Evolutionary conservation across 1,140 invertebrate genomes (phyloP).

Genomic region (Diprion similis): DNA sequence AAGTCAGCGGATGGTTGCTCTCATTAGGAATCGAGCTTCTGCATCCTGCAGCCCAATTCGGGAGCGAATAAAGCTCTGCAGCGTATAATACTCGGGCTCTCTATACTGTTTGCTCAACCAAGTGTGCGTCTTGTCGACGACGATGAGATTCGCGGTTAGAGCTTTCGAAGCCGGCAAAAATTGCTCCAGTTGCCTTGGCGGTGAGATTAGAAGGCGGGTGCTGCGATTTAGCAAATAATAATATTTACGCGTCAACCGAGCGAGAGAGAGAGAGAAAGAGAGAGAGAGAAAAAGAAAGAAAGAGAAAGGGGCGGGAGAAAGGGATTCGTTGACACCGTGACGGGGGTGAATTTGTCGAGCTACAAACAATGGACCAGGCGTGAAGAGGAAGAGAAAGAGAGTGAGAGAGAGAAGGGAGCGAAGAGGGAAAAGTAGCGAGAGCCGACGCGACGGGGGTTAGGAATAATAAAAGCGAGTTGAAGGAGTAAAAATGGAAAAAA

Average conservation of each 20-base stretch:
- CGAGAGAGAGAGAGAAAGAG: not conserved
- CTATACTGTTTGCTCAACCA: too few species aligned
- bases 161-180: too few species aligned
- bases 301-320: not conserved
- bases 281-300: not conserved
- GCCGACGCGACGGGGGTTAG: not conserved
- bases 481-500: not conserved
- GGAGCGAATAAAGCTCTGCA: too few species aligned
- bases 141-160: too few species aligned
- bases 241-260: not conserved
- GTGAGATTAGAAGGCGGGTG: too few species aligned
- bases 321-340: not conserved
- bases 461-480: not conserved
- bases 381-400: conserved; percentile 16
- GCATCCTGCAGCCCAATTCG: not conserved
- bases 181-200: too few species aligned
- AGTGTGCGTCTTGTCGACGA: too few species aligned
- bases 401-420: conserved; percentile 11
- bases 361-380: conserved; percentile 13
- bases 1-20: not conserved
- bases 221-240: not conserved
- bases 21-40: not conserved
- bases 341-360: conserved; percentile 16
- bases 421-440: not conserved
- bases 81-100: too few species aligned